Conservation (phyloP, 2,888 invertebrate species). For the Neoitamus cyanurus region DNA sequence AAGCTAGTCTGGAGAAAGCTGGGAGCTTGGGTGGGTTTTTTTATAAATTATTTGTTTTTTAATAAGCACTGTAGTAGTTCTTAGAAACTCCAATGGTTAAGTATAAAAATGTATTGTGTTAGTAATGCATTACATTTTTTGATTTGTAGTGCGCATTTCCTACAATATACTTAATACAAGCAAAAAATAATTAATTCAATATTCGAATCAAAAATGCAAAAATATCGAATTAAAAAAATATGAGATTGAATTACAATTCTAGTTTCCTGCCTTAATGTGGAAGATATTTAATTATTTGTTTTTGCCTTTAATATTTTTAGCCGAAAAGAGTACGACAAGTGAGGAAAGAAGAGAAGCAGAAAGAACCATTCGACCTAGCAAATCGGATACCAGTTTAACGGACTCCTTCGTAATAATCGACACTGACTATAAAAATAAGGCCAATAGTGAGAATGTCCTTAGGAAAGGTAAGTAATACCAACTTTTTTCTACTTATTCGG, state of each 20-base stretch:
- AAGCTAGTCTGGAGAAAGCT: constrained; percentile 54
- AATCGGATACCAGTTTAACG: constrained; percentile 90
- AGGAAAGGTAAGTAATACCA: constrained; percentile 59
- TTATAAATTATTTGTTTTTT: neutral
- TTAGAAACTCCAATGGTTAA: no score
- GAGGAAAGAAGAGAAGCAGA: constrained; percentile 66
- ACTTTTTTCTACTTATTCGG: neutral
- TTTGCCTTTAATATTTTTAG: constrained; percentile 36
- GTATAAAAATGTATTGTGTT: no score
- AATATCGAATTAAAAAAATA: no score
- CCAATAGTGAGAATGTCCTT: constrained; percentile 61
- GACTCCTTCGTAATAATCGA: constrained; percentile 88
- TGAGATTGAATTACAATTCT: no score
- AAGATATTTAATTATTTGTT: no score
- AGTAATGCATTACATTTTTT: no score
- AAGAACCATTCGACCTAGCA: constrained; percentile 81
- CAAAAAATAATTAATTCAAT: no score
- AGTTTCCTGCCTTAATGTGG: no score
- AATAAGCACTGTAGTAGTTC: no score
- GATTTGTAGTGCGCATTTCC: no score
- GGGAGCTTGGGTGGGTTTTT: constrained; percentile 55
- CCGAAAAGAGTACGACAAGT: constrained; percentile 59
- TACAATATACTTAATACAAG: no score
- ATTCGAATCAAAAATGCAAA: no score
- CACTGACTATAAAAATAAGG: constrained; percentile 62